These are phyloP conservation scores for Stenotaenia linearis DNA, from an alignment of 2,888 invertebrate species.

Conservation along the genomic window DNA sequence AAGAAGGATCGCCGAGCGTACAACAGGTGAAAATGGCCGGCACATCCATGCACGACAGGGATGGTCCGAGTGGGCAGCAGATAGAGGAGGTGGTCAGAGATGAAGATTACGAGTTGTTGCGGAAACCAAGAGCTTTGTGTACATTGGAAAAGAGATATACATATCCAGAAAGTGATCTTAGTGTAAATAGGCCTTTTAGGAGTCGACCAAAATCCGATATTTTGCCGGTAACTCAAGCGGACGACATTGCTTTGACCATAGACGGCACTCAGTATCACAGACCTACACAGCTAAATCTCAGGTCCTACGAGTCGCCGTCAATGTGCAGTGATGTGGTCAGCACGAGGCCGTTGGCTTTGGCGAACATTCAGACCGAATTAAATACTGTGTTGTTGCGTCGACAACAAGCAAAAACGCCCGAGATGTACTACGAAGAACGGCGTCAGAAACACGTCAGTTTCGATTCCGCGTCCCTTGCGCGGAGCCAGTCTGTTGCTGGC, in stretches of 20 bases:
- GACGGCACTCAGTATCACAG: not conserved
- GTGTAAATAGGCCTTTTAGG: not conserved
- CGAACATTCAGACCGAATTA: constrained; percentile 36
- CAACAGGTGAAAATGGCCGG: constrained; percentile 26
- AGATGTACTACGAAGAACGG: constrained; percentile 38
- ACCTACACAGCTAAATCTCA: constrained; percentile 33
- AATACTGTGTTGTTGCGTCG: constrained; percentile 29
- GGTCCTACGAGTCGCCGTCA: constrained; percentile 32
- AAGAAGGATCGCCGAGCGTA: constrained; percentile 14
- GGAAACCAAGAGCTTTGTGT: constrained; percentile 8
- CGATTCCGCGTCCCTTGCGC: constrained; percentile 53
- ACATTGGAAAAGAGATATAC: constrained; percentile 6
- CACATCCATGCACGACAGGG: not conserved
- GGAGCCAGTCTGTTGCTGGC: constrained; percentile 71
- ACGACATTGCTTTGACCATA: constrained; percentile 22
- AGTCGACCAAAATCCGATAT: constrained; percentile 12
- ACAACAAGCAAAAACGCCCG: constrained; percentile 39
- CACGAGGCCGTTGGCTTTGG: constrained; percentile 30
- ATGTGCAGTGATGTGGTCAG: constrained; percentile 31
- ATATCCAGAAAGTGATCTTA: constrained; percentile 27
- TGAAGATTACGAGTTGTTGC: constrained; percentile 3
- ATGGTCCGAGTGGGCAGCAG: not conserved
- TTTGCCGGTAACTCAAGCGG: constrained; percentile 21
- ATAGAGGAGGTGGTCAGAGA: not conserved
- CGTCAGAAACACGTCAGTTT: constrained; percentile 84